Conservation (phyloP, 2,113 vertebrate genomes). For the Xyrauchen texanus region DNA sequence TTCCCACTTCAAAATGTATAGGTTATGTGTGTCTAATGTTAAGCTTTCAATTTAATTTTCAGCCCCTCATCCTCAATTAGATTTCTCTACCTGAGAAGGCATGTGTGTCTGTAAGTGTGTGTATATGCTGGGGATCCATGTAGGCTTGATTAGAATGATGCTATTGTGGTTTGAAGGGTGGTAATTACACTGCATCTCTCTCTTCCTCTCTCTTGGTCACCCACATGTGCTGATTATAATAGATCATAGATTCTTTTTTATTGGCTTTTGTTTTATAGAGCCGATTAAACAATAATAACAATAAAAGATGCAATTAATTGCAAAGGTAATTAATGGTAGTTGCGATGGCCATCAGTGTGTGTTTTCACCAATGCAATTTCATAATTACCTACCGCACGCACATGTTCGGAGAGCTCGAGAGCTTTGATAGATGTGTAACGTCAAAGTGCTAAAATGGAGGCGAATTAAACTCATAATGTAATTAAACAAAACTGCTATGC, state of each 20-base stretch:
- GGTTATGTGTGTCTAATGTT: slow-evolving; percentile 36
- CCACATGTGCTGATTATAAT: slow-evolving; percentile 48
- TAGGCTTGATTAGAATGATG: slow-evolving; percentile 39
- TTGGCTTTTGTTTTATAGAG: slow-evolving; percentile 50
- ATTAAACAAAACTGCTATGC: slow-evolving; percentile 71
- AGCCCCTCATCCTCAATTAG: slow-evolving; percentile 38
- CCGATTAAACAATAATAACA: slow-evolving; percentile 55
- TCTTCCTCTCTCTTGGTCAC: slow-evolving; percentile 40
- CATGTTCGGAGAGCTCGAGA: slow-evolving; percentile 23
- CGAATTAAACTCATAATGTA: slow-evolving; percentile 99
- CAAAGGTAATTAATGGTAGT: slow-evolving; percentile 49
- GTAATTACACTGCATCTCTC: slow-evolving; percentile 46
- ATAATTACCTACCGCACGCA: slow-evolving; percentile 31
- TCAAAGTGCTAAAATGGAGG: slow-evolving; percentile 83
- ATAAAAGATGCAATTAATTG: slow-evolving; percentile 58
- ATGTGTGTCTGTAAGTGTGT: slow-evolving; percentile 5
- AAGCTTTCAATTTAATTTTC: slow-evolving; percentile 35
- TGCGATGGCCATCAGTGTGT: slow-evolving; percentile 37
- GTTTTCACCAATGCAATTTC: slow-evolving; percentile 69
- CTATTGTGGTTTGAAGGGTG: slow-evolving; percentile 47
- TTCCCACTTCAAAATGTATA: slow-evolving; percentile 24
- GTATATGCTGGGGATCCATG: not conserved
- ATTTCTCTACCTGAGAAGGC: slow-evolving; percentile 26
- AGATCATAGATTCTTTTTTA: slow-evolving; percentile 52
- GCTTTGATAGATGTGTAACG: slow-evolving; percentile 84